Conservation (phyloP, 2,888 invertebrate genomes). For the Hipparchia sbordonii region DNA sequence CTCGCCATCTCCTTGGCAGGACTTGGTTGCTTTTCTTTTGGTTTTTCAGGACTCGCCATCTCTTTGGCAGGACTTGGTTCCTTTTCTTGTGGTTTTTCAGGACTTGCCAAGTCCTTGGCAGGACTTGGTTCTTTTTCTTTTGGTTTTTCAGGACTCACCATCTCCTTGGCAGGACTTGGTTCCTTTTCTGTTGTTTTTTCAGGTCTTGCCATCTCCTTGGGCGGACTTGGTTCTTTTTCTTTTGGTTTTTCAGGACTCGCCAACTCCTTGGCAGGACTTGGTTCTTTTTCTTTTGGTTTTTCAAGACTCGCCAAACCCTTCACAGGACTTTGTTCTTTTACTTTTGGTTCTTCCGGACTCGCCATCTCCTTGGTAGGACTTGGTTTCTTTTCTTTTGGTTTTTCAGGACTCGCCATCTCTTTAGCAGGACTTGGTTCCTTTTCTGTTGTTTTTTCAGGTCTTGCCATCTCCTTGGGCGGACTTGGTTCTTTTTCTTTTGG, state of each 20-base stretch:
- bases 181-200: no score
- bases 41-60: no score
- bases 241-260: not conserved
- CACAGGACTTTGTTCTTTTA: conserved; percentile 1
- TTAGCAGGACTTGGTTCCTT: conserved; percentile 27
- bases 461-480: no score
- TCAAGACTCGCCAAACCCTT: not conserved
- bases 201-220: not conserved
- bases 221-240: conserved; percentile 10
- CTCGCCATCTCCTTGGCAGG: no score
- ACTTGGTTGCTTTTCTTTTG: no score
- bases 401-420: not conserved
- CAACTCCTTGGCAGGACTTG: conserved; percentile 7
- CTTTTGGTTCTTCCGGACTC: no score
- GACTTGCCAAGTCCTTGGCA: not conserved
- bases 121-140: conserved; percentile 10
- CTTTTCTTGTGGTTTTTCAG: no score
- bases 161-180: no score
- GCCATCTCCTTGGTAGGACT: conserved; percentile 24
- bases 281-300: conserved; percentile 7
- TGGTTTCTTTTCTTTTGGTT: conserved; percentile 27
- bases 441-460: no score
- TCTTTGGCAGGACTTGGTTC: no score
- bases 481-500: no score
- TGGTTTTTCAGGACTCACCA: not conserved